Conservation (phyloP, 2,113 vertebrate species). For the Triplophysa siluroides region DNA sequence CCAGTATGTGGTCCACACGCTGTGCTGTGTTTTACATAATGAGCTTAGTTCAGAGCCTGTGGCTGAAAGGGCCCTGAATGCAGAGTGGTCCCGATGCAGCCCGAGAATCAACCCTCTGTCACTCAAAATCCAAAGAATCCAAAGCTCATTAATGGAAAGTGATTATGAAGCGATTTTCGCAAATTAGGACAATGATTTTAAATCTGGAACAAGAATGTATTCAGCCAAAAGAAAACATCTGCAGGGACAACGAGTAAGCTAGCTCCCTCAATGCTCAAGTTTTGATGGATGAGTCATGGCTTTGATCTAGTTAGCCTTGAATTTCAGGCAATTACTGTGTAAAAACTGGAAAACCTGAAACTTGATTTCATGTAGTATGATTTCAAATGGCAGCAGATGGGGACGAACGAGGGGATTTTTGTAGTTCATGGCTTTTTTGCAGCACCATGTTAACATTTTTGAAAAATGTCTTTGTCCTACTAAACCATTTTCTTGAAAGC, state of each 20-base stretch:
- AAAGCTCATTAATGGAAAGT: conserved; percentile 31
- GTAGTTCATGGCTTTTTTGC: neutral
- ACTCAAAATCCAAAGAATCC: conserved; percentile 25
- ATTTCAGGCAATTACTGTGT: neutral
- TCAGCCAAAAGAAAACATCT: conserved; percentile 28
- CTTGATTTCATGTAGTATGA: conserved; percentile 12
- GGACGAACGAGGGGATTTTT: neutral
- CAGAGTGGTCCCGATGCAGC: conserved; percentile 27
- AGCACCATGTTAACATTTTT: neutral
- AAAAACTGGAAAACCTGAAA: conserved; percentile 1
- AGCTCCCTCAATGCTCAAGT: conserved; percentile 20
- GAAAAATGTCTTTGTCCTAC: neutral
- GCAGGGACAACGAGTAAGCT: conserved; percentile 6
- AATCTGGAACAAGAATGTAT: conserved; percentile 3
- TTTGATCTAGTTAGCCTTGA: conserved; percentile 19
- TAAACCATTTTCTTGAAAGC: neutral
- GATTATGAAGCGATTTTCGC: conserved; percentile 20
- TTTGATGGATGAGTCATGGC: conserved; percentile 23
- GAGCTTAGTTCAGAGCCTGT: conserved; percentile 43
- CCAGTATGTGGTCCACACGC: conserved; percentile 19
- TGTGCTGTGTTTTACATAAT: conserved; percentile 55
- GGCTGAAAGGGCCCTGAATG: conserved; percentile 30
- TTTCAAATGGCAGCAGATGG: neutral
- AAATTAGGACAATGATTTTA: conserved; percentile 28
- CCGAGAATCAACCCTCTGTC: conserved; percentile 33